These are phyloP conservation scores for Diplosoma virens DNA, from an alignment of 23 tunicate genomes.

Conservation along the genomic window DNA sequence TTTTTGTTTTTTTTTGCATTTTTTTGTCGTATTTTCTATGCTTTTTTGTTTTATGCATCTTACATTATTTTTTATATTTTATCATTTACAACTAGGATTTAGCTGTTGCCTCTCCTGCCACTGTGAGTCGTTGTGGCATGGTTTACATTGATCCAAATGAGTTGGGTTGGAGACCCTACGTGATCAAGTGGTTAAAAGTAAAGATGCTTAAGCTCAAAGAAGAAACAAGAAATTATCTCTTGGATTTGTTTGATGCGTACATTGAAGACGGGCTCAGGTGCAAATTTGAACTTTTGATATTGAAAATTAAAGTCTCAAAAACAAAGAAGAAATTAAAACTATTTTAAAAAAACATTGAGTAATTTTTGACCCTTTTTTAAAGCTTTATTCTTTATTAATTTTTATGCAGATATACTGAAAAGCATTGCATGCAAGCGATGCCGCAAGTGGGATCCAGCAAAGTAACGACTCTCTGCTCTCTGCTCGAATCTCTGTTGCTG, in stretches of 20 bases:
- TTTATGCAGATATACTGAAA: slow-evolving; percentile 60
- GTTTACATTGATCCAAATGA: slow-evolving; percentile 98
- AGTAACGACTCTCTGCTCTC: slow-evolving; percentile 79
- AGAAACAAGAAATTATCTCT: slow-evolving; percentile 64
- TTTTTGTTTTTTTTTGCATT: background rate
- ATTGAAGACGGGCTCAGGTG: slow-evolving; percentile 99
- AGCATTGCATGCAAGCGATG: slow-evolving; percentile 77
- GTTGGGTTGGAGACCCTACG: slow-evolving; percentile 97
- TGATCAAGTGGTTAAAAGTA: slow-evolving; percentile 84
- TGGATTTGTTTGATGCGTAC: slow-evolving; percentile 97
- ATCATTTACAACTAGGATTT: no score
- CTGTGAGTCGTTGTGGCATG: slow-evolving; percentile 99
- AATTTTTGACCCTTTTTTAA: no score
- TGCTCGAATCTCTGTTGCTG: slow-evolving; percentile 78
- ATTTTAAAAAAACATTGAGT: background rate
- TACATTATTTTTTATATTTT: no score
- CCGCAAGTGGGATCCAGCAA: slow-evolving; percentile 91
- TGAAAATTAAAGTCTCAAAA: background rate
- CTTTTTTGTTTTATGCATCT: no score
- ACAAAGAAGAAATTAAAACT: background rate
- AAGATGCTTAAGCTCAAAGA: slow-evolving; percentile 62
- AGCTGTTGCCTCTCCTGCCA: slow-evolving; percentile 99
- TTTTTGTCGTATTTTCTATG: background rate
- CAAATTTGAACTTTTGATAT: background rate
- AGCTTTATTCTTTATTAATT: no score